These are phyloP conservation scores for Montipora sp. DNA, from an alignment of 64 coral and sea anemone species.

Conservation along the genomic window DNA sequence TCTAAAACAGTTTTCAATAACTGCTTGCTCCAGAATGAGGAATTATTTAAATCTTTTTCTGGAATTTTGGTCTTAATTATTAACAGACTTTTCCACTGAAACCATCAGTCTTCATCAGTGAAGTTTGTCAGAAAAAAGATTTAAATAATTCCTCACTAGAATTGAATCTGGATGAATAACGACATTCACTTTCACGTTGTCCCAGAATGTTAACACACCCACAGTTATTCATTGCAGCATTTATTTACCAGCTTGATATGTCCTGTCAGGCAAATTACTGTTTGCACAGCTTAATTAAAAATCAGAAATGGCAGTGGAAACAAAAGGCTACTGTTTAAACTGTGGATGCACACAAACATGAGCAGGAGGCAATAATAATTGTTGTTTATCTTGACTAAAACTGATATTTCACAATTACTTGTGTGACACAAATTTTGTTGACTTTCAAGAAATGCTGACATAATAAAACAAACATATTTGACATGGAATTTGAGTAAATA, in stretches of 20 bases:
- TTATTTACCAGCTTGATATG: not conserved
- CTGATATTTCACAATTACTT: not conserved
- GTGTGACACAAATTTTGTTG: not conserved
- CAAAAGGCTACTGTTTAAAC: slow-evolving; percentile 5
- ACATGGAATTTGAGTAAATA: too few relatives aligned
- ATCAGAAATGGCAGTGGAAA: not conserved
- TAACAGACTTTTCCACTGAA: too few relatives aligned
- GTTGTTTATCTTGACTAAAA: not conserved
- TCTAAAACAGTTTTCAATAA: too few relatives aligned
- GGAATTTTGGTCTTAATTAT: too few relatives aligned
- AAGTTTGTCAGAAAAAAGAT: too few relatives aligned
- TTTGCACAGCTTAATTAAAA: not conserved
- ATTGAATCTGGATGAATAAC: too few relatives aligned
- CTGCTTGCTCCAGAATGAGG: too few relatives aligned
- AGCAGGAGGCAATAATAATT: not conserved
- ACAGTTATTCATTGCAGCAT: not conserved
- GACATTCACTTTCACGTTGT: too few relatives aligned
- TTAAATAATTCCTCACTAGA: too few relatives aligned
- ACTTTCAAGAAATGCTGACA: not conserved
- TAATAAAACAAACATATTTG: not conserved
- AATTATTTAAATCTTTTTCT: too few relatives aligned
- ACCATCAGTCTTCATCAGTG: too few relatives aligned
- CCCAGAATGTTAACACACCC: not conserved
- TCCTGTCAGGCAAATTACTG: not conserved
- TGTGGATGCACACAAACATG: not conserved